Base-by-base conservation (phyloP, 2,888 invertebrate species). In the Cantharis rustica region DNA sequence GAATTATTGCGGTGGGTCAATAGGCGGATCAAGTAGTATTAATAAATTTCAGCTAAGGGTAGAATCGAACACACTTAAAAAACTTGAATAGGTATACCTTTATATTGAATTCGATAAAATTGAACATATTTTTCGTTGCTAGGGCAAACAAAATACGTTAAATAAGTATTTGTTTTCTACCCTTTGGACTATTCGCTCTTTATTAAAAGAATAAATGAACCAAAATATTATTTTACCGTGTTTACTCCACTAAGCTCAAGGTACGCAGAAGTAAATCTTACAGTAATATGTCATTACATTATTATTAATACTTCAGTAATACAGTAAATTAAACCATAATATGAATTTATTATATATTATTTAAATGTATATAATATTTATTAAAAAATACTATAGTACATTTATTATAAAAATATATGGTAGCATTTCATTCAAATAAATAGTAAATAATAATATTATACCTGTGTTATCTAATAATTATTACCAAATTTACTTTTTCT, bases 41-140 rank as follows among this genome's bases (percentile, higher is more conserved):
- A 66, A 66, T 66, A 66, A 66, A 66, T 66, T 66, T 66, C 17
- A 20, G n/a, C 64, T n/a, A 16, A 66, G 64, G 64, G n/a, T 47
- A n/a, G 47, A 47, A 47, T 47, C 47, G n/a, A 47, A 47, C 47
- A 47, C 47, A 47, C 47, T 47, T 47, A 47, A 47, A 47, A 47
- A 47, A 47, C 47, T n/a, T 47, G 47, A 47, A 47, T 47, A 47
- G 47, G 47, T 47, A 47, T 47, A 47, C 47, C 47, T 47, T n/a
- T n/a, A 47, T 47, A 13, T 47, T 47, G 47, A 47, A 47, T 47
- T 47, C 47, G 13, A 47, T 47, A 47, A 47, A 47, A 47, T n/a
- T 47, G 47, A 47, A 47, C n/a, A 47, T 47, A 13, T 47, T 47
- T 47, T 47, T 47, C n/a, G 7, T n/a, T 5, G n/a, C n/a, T 47